Evolutionary conservation across 1,140 invertebrate species (phyloP).

Genomic region (Dendrolimus kikuchii): DNA sequence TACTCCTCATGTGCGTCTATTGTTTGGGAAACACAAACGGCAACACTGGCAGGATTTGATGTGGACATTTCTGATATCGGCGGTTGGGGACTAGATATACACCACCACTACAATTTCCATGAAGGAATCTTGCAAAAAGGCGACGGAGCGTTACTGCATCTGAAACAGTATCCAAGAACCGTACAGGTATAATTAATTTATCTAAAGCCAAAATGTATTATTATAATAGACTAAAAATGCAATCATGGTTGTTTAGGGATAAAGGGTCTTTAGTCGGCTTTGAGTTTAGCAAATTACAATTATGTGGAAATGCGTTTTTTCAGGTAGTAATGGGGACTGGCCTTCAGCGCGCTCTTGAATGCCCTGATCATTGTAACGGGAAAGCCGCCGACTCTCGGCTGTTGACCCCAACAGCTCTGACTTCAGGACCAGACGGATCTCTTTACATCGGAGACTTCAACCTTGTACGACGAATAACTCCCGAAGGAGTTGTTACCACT

Average conservation of each 20-base stretch:
- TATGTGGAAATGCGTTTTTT: slow-evolving; percentile 4
- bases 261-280: too few relatives aligned
- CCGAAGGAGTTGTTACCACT: slow-evolving; percentile 92
- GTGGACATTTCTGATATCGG: slow-evolving; percentile 97
- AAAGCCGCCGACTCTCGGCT: slow-evolving; percentile 89
- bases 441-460: slow-evolving; percentile 98
- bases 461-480: slow-evolving; percentile 92
- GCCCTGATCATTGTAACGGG: slow-evolving; percentile 88
- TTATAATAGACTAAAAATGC: background rate
- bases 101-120: slow-evolving; percentile 98
- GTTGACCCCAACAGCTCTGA: slow-evolving; percentile 92
- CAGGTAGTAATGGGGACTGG: slow-evolving; percentile 94
- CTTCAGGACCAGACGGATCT: slow-evolving; percentile 95
- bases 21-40: slow-evolving; percentile 95
- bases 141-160: slow-evolving; percentile 92
- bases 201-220: background rate
- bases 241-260: too few relatives aligned
- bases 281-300: too few relatives aligned
- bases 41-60: slow-evolving; percentile 95
- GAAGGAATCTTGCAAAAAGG: slow-evolving; percentile 97
- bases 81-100: slow-evolving; percentile 97
- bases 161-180: slow-evolving; percentile 93
- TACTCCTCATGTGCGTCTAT: slow-evolving; percentile 89
- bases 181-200: slow-evolving; percentile 73
- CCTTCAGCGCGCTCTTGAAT: slow-evolving; percentile 83